Evolutionary conservation across 2,888 invertebrate genomes (phyloP).

Genomic region (Scaptomyza caliginosa): DNA sequence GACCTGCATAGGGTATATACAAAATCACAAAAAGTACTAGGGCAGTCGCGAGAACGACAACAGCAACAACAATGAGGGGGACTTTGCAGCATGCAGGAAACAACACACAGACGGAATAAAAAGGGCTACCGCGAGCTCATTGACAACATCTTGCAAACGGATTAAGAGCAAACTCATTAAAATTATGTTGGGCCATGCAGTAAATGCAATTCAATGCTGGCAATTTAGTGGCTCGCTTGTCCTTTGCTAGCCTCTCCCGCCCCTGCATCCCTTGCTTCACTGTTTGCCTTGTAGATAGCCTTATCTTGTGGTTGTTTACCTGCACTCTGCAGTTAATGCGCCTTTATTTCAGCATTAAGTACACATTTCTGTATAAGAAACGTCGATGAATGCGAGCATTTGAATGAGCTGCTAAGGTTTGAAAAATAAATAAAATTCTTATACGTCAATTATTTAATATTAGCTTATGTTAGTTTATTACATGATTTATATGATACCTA

Average conservation of each 20-base stretch:
- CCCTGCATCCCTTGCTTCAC: background rate
- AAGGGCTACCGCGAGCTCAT: conserved; percentile 56
- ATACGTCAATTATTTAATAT: too few species aligned
- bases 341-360: conserved; percentile 53
- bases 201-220: conserved; percentile 76
- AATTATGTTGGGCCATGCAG: conserved; percentile 79
- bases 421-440: background rate
- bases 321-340: conserved; percentile 52
- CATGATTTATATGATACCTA: too few species aligned
- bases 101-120: conserved; percentile 20
- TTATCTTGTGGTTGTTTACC: conserved; percentile 10
- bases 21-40: conserved; percentile 24
- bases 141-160: conserved; percentile 77
- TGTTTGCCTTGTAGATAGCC: background rate
- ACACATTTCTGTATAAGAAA: conserved; percentile 19
- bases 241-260: background rate
- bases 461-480: too few species aligned
- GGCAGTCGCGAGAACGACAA: conserved; percentile 9
- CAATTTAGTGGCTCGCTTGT: conserved; percentile 26
- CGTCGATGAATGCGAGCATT: background rate
- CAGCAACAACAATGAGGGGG: conserved; percentile 4
- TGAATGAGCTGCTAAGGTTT: background rate
- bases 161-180: conserved; percentile 80
- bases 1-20: conserved; percentile 6
- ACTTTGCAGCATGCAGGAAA: conserved; percentile 31